These are phyloP conservation scores for Acipenser transmontanus DNA, from an alignment of 2,797 vertebrate species.

Conservation along the genomic window DNA sequence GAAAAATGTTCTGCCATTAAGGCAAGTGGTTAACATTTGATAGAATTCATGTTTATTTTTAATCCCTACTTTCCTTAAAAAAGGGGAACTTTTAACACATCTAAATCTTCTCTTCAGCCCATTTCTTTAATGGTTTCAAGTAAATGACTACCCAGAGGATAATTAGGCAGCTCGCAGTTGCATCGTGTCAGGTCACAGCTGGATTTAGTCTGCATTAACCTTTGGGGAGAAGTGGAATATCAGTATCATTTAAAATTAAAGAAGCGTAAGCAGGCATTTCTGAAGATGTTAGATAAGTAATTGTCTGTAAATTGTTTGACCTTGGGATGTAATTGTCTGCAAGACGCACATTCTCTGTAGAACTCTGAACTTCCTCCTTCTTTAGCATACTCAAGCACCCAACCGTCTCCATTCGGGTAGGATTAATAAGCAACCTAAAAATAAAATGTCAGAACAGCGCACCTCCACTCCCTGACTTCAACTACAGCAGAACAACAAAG, in stretches of 20 bases:
- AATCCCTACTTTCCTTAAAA: conserved; percentile 55
- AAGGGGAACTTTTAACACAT: conserved; percentile 70
- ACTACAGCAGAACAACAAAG: too few relatives aligned
- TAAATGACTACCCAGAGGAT: conserved; percentile 83
- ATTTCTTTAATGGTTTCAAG: conserved; percentile 76
- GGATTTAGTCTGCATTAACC: conserved; percentile 85
- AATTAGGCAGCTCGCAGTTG: conserved; percentile 77
- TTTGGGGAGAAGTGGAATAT: conserved; percentile 83
- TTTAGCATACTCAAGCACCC: conserved; percentile 22
- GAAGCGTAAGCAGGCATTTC: conserved; percentile 81
- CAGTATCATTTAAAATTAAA: conserved; percentile 86
- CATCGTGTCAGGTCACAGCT: conserved; percentile 81
- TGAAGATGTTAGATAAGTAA: conserved; percentile 82
- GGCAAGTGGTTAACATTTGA: conserved; percentile 72
- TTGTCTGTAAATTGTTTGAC: conserved; percentile 85
- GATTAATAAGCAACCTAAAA: too few relatives aligned
- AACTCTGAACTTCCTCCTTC: conserved; percentile 64
- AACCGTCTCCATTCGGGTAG: background rate
- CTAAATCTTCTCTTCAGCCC: conserved; percentile 72
- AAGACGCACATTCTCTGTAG: conserved; percentile 70
- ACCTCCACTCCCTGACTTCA: too few relatives aligned
- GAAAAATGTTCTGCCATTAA: conserved; percentile 75
- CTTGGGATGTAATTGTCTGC: conserved; percentile 83
- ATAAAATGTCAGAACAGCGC: too few relatives aligned
- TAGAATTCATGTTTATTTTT: conserved; percentile 72